Evolutionary conservation across 2,888 invertebrate species (phyloP).

Genomic region (Dolichomitus sp.): DNA sequence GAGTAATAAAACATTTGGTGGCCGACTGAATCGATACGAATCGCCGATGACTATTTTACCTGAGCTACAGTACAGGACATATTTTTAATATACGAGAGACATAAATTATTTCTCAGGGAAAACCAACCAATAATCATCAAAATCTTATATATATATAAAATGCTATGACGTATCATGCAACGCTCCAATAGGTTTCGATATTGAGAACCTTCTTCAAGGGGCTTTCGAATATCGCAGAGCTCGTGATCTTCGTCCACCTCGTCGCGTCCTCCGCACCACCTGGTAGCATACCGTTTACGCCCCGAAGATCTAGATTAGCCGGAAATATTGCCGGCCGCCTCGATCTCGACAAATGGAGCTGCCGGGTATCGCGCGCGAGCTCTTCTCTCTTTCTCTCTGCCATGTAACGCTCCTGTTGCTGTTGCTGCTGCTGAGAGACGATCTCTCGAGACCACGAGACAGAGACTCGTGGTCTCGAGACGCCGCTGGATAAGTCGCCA

Average conservation of each 20-base stretch:
- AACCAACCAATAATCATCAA: too few species aligned
- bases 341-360: constrained; percentile 72
- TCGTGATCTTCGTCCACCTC: constrained; percentile 46
- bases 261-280: constrained; percentile 38
- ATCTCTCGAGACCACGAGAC: constrained; percentile 9
- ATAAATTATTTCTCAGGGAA: too few species aligned
- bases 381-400: background rate
- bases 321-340: constrained; percentile 70
- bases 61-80: too few species aligned
- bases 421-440: constrained; percentile 31
- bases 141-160: too few species aligned
- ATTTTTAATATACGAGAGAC: too few species aligned
- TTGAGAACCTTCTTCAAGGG: background rate
- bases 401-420: constrained; percentile 6
- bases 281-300: constrained; percentile 65
- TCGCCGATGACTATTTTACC: too few species aligned
- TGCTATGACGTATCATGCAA: background rate
- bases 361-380: constrained; percentile 47
- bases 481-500: constrained; percentile 18
- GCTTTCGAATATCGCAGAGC: background rate
- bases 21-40: too few species aligned
- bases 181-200: background rate
- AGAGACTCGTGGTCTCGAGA: constrained; percentile 9
- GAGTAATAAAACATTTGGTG: too few species aligned
- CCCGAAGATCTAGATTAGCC: constrained; percentile 72